Percentiles rank a stretch among this genome's conserved stretches.
phyloP scores from a whole-genome alignment of 2,113 vertebrate species.

The Indicator maculatus region DNA sequence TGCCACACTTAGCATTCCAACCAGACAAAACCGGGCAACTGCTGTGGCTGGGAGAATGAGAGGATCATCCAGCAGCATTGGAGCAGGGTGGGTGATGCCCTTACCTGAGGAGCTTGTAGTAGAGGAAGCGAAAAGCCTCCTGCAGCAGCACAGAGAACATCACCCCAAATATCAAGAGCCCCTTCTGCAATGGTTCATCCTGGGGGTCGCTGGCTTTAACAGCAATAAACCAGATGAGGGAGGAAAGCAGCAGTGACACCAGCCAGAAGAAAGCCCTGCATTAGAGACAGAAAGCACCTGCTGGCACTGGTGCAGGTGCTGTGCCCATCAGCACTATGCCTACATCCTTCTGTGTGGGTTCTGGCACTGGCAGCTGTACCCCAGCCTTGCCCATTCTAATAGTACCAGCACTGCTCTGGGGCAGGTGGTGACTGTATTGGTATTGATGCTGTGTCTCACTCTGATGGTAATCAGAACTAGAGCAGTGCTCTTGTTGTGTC shows the following conservation, averaged over 20 bases:
- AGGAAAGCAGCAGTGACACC: constrained; percentile 78
- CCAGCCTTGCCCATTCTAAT: rapidly evolving
- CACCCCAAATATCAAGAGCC: constrained; percentile 78
- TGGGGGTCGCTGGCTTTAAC: constrained; percentile 68
- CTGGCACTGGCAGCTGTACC: not conserved
- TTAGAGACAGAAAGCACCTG: not conserved
- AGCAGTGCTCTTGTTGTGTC: not conserved
- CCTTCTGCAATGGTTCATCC: constrained; percentile 66
- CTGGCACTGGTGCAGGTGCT: not conserved
- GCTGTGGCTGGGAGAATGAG: rapidly evolving
- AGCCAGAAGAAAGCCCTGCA: constrained; percentile 83
- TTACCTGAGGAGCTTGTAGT: constrained; percentile 82
- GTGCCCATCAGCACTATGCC: rapidly evolving
- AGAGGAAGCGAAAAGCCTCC: constrained; percentile 79
- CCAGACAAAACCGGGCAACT: not conserved
- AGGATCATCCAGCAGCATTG: rapidly evolving
- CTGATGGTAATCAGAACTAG: not conserved
- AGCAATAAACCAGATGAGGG: constrained; percentile 81
- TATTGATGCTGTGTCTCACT: not conserved
- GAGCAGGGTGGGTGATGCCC: not conserved
- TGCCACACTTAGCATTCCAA: not conserved
- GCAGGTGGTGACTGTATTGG: not conserved
- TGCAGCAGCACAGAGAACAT: constrained; percentile 80
- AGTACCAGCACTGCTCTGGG: not conserved
- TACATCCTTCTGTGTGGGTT: too few relatives aligned